Conservation (phyloP, 2,113 vertebrate genomes). For the Colaptes auratus region DNA sequence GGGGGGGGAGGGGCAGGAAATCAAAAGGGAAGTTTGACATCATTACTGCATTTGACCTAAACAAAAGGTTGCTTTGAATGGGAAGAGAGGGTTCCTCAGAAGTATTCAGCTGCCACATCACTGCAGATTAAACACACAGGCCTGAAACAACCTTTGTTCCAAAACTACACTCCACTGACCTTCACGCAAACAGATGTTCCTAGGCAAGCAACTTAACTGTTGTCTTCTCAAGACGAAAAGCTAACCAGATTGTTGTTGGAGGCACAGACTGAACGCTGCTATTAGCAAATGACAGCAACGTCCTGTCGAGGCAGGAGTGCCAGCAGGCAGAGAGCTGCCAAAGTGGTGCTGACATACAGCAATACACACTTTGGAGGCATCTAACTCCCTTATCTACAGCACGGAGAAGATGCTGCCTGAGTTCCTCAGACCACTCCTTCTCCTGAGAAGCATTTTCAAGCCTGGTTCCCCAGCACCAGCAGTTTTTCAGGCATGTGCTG, state of each 20-base stretch:
- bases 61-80: not conserved
- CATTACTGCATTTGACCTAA: not conserved
- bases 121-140: not conserved
- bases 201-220: not conserved
- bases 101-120: not conserved
- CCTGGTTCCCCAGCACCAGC: not conserved
- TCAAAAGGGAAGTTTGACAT: not conserved
- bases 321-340: not conserved
- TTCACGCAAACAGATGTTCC: not conserved
- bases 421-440: not conserved
- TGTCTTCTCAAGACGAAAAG: not conserved
- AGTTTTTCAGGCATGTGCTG: not conserved
- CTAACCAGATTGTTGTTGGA: not conserved
- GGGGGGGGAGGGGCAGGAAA: no score
- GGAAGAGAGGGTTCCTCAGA: not conserved
- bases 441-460: not conserved
- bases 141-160: not conserved
- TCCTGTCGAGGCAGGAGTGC: not conserved
- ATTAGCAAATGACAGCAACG: not conserved
- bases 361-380: not conserved
- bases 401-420: not conserved
- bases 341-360: rapidly evolving
- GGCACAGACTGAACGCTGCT: not conserved
- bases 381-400: not conserved
- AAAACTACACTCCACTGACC: not conserved